Evolutionary conservation across 1,140 invertebrate genomes (phyloP), one percentile per base, ranked within the genome.

Genomic region (Phymastichus coffea): DNA sequence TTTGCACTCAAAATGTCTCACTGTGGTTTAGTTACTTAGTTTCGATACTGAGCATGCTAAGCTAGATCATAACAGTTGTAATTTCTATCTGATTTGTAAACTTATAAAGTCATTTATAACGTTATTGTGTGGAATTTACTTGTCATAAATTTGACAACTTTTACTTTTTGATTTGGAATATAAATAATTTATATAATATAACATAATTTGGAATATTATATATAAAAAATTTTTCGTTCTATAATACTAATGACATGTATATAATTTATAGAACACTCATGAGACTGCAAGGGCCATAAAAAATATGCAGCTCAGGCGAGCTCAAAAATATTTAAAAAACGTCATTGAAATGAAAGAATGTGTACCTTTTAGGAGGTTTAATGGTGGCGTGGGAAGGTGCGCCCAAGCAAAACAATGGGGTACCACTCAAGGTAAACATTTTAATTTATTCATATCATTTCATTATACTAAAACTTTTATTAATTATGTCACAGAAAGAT

Each of bases 321-420:
- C 98, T 46, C 88, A 95, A 52, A 87, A 90, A 63, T 99, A 91
- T 80, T 80, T 99, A 58, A 99, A 99, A 77, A 99, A 99, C 79
- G 97, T 99, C 1, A 86, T 93, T 58, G 93, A 90, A 26, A 88
- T 97, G 77, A 99, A 98, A 80, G 98, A 99, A 80, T 98, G 98
- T 80, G 95, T 99, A 71, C 97, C 97, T 37, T 99, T 99, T 86
- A 88, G 95, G 64, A 86, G 94, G 59, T 99, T 97, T 81, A 99
- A 97, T 74, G 96, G 97, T 69, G 95, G 95, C 68, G 94, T 99
- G 49, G 97, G 97, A 12, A 85, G 97, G 49, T 97, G 97, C 80
- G 95, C 97, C 57, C 97, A 99, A 86, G 95, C 95, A 57, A 99
- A 99, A 82, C 93, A 95, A 73, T 99, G 93, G 82, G 92, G 92